phyloP scores from a whole-genome alignment of 2,888 invertebrate species.

The Nomada ferruginata region DNA sequence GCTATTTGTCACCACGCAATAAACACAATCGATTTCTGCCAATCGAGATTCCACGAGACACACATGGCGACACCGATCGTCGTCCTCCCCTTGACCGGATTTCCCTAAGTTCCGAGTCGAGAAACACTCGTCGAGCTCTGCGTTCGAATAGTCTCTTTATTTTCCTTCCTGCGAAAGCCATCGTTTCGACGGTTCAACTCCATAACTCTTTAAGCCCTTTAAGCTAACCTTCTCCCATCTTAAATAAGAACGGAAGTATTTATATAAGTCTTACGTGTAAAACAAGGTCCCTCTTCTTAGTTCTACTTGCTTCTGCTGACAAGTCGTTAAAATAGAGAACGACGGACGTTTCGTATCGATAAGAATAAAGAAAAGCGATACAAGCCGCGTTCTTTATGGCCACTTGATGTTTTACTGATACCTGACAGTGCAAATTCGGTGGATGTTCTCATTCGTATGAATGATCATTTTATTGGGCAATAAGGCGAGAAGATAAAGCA shows the following conservation, averaged over 20 bases:
- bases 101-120: conserved; percentile 14
- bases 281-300: not conserved
- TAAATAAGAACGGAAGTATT: not conserved
- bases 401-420: conserved; percentile 3
- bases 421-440: not conserved
- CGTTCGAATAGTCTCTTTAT: conserved; percentile 1
- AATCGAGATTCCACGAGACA: conserved; percentile 33
- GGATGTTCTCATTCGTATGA: too few relatives aligned
- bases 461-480: conserved; percentile 6
- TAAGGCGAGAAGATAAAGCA: not conserved
- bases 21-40: conserved; percentile 38
- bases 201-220: too few relatives aligned
- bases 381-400: conserved; percentile 8
- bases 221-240: too few relatives aligned
- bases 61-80: conserved; percentile 28
- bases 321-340: not conserved
- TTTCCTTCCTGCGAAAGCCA: not conserved
- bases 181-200: not conserved
- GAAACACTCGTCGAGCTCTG: not conserved
- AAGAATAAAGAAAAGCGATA: conserved; percentile 16
- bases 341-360: too few relatives aligned
- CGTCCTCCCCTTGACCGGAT: conserved; percentile 53
- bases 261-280: not conserved
- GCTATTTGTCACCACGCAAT: conserved; percentile 14
- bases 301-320: not conserved